Evolutionary conservation across 1,140 invertebrate genomes (phyloP), one percentile per base, ranked within the genome.

Genomic region (Drosophila arawakana): DNA sequence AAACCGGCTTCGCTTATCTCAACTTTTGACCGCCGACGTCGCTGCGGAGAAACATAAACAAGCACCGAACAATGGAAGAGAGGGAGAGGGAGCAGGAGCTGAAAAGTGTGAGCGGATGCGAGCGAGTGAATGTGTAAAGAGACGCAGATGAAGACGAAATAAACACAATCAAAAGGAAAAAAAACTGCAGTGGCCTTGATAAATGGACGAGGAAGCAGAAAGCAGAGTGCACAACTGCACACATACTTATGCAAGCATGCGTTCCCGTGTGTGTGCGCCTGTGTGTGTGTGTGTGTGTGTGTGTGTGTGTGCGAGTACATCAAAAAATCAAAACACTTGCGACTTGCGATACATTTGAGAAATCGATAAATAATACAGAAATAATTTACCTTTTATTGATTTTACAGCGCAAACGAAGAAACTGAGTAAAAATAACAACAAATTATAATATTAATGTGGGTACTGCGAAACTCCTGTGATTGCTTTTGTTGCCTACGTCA

Each of bases 301-400:
- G 34, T 25, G 47, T 55, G 44, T 37, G 25, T 52, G 70, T 65
- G 47, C 57, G 21, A 46, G 43, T 30, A 73, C 50, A 76, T 59
- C 59, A 68, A 68, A 11, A 59, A 82, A 79, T 78, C 80, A 78
- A 85, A 83, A 84, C 77, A 84, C 73, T 84, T 77, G 78, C 76
- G 55, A 76, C 72, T 83, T 63, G 75, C 59, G 67, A 84, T 73
- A 76, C 61, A 76, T 78, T 85, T 81, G 81, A 85, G 81, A 85
- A 85, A 85, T 85, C 81, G 82, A 85, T 85, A 73, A 55, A 30
- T 30, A 30, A 30, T 30, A 30, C 6, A 30, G 0, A 41, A 49
- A 78, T 73, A 52, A 69, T 60, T 63, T 21, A 46, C 35, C 41
- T 55, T 60, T 54, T 69, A 84, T 86, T 86, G 81, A 85, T 86